Percentiles rank a stretch among this genome's conserved stretches.
phyloP scores from a whole-genome alignment of 37 sponge, comb jelly and placozoan genomes.

The Ephydatia muelleri region DNA sequence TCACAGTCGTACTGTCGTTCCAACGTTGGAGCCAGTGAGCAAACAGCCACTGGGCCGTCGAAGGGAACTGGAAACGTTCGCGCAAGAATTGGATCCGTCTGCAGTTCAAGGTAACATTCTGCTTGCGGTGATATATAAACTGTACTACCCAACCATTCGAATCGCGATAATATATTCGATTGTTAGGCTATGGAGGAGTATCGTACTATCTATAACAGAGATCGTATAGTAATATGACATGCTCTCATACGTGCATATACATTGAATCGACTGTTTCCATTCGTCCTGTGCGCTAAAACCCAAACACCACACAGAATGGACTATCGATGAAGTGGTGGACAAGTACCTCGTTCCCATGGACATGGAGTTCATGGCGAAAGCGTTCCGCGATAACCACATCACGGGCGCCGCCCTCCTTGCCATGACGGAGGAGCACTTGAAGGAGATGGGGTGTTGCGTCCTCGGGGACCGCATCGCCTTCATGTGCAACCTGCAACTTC shows the following conservation, averaged over 20 bases:
- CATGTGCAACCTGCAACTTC: constrained; percentile 74
- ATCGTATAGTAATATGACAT: too few species aligned
- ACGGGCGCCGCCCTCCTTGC: constrained; percentile 71
- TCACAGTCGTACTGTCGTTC: too few species aligned
- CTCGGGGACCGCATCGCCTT: constrained; percentile 79
- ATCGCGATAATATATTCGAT: not conserved
- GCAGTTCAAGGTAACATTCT: constrained; percentile 61
- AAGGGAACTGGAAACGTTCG: constrained; percentile 49
- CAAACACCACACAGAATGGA: constrained; percentile 71
- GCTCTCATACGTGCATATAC: too few species aligned
- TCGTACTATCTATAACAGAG: too few species aligned
- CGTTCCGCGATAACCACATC: constrained; percentile 65
- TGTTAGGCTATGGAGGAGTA: too few species aligned
- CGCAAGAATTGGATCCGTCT: constrained; percentile 61
- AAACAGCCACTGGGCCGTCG: constrained; percentile 32
- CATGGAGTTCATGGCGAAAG: constrained; percentile 73
- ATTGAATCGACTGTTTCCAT: too few species aligned
- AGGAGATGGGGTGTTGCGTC: constrained; percentile 67
- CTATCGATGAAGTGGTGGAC: constrained; percentile 63
- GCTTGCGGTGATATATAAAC: too few species aligned
- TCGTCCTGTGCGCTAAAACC: too few species aligned
- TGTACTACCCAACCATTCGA: not conserved
- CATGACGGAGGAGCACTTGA: constrained; percentile 62
- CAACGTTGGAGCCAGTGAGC: constrained; percentile 22
- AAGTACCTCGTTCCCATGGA: constrained; percentile 73